Base-by-base conservation (phyloP, 2,888 invertebrate genomes). In the Cheilosia impressa region DNA sequence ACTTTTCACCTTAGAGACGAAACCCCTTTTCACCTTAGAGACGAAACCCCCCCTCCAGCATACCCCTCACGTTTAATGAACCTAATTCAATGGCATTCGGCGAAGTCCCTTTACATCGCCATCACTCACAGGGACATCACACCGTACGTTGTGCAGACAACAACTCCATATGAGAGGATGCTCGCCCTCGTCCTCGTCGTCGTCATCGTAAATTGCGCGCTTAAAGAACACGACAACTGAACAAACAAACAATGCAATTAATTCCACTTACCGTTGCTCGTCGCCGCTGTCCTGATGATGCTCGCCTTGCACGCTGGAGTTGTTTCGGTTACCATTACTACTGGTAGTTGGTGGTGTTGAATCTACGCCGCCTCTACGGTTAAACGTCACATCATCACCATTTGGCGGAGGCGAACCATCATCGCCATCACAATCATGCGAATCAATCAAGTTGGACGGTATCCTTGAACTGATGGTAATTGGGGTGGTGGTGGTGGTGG, bases 341-440 rank as follows among this genome's bases (percentile, higher is more conserved):
- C 62, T 72, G 66, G 88, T 87, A 85, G 87, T 88, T 75, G 66
- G 62, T 65, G 73, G 55, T 13, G 58, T 43, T 57, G 27, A 38
- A 50, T 81, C 76, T 68, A 75, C 84, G 80, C 82, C 84, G 82
- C 82, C 77, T 71, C 66, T 71, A 69, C 71, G 75, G 85, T 82
- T 87, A 85, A 81, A 87, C 78, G 87, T 84, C 87, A 89, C 87
- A 87, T 73, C 78, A 73, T 87, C 88, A 87, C 87, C 77, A n/a
- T 41, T 73, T 62, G 77, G 19, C 22, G 50, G 50, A 50, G 79
- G 43, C 43, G 53, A 41, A 43, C 85, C 87, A 87, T 83, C 87
- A 87, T 88, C 83, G 75, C 62, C 81, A 89, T 90, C 89, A 62
- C 87, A 89, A 92, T 94, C 92, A 84, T 89, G 90, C 89, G 91